These are phyloP conservation scores for Onchidella celtica DNA, from an alignment of 2,888 invertebrate genomes.

Conservation along the genomic window DNA sequence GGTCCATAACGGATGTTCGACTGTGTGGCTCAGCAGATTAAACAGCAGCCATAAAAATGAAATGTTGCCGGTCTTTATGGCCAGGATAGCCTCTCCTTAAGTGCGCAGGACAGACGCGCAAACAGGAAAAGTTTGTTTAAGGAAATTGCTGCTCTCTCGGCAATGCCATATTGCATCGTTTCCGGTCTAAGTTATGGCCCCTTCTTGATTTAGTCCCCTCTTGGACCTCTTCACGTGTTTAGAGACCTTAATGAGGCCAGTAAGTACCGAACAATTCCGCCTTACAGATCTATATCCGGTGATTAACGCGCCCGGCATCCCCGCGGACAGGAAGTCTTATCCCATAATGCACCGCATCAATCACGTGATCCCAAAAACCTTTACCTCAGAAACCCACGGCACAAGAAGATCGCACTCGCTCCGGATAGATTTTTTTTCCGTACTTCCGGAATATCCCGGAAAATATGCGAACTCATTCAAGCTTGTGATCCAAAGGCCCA, in stretches of 20 bases:
- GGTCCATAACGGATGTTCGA: conserved; percentile 36
- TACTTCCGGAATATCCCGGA: not conserved
- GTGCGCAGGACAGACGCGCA: conserved; percentile 43
- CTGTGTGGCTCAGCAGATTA: conserved; percentile 46
- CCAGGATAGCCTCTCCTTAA: conserved; percentile 27
- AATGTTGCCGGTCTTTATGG: conserved; percentile 45
- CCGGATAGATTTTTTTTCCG: not conserved
- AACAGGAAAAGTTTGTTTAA: conserved; percentile 50
- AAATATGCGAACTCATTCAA: too few species aligned
- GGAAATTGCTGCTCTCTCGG: conserved; percentile 43
- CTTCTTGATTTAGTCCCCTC: conserved; percentile 3
- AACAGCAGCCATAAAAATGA: conserved; percentile 47
- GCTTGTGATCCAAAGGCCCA: too few species aligned
- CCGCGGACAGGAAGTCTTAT: not conserved
- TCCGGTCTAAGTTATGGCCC: conserved; percentile 36
- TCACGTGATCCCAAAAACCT: conserved; percentile 23
- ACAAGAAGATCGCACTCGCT: not conserved
- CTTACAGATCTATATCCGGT: conserved; percentile 20
- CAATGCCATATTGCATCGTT: conserved; percentile 46
- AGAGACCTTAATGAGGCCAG: conserved; percentile 16
- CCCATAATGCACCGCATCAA: conserved; percentile 21
- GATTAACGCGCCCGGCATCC: conserved; percentile 13
- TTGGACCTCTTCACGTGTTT: not conserved
- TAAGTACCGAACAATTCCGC: conserved; percentile 35
- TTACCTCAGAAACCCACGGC: not conserved